These are phyloP conservation scores for Synchiropus splendidus DNA, from an alignment of 2,113 vertebrate species.

Conservation along the genomic window DNA sequence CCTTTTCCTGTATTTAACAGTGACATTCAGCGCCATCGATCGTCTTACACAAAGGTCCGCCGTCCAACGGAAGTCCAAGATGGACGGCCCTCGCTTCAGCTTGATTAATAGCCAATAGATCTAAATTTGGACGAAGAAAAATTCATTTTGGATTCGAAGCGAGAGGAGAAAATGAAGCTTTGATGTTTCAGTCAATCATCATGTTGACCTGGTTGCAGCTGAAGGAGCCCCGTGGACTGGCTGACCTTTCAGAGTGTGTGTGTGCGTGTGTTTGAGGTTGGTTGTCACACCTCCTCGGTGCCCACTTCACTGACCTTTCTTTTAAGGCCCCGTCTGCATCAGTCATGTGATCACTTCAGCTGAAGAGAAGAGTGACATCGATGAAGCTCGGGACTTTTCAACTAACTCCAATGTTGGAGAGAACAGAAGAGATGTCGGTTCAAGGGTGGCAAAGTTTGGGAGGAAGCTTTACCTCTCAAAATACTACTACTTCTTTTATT, in stretches of 20 bases:
- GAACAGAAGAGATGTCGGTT: too few species aligned
- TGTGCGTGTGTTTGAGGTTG: not conserved
- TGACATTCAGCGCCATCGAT: constrained; percentile 54
- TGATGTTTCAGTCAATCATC: too few species aligned
- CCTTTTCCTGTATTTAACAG: constrained; percentile 44
- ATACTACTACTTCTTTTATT: too few species aligned
- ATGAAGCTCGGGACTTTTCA: too few species aligned
- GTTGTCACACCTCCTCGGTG: not conserved
- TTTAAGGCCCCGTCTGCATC: constrained; percentile 24
- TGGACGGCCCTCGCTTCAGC: not conserved
- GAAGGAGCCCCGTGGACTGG: constrained; percentile 30
- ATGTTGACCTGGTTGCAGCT: constrained; percentile 35
- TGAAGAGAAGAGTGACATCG: too few species aligned
- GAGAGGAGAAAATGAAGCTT: constrained; percentile 2
- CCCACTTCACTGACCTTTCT: constrained; percentile 50
- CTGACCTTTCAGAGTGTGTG: constrained; percentile 47
- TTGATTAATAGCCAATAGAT: not conserved
- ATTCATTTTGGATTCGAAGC: too few species aligned
- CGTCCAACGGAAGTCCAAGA: not conserved
- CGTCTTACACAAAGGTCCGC: constrained; percentile 27
- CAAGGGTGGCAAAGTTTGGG: too few species aligned
- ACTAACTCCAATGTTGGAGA: too few species aligned
- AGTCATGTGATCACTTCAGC: too few species aligned
- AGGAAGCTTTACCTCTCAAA: too few species aligned
- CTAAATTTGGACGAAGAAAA: not conserved